These are phyloP conservation scores for Microcebus griseorufus DNA, from an alignment of 2,113 vertebrate species.

Conservation along the genomic window DNA sequence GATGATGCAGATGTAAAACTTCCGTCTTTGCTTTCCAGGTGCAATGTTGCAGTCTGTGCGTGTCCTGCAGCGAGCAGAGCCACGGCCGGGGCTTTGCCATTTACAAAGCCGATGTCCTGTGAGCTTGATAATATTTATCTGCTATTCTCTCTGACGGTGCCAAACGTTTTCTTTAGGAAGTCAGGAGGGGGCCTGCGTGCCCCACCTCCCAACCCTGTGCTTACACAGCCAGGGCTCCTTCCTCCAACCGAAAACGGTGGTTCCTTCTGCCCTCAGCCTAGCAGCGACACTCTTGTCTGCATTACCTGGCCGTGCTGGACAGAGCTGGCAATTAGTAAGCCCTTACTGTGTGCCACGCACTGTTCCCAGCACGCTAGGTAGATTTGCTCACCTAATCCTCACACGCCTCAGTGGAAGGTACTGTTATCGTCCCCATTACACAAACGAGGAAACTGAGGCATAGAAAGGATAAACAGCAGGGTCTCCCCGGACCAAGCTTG, in stretches of 20 bases:
- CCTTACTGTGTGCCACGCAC: background rate
- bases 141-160: background rate
- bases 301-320: no score
- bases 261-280: background rate
- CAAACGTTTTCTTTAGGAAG: background rate
- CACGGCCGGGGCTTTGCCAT: accelerated
- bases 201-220: background rate
- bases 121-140: background rate
- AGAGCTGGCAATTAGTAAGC: background rate
- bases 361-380: background rate
- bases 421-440: background rate
- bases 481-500: background rate
- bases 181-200: background rate
- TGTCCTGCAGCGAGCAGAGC: background rate
- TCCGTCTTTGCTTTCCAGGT: background rate
- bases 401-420: background rate
- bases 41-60: accelerated
- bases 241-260: background rate
- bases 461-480: background rate
- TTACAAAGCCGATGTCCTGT: background rate
- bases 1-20: no score
- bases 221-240: background rate
- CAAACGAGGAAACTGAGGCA: slow-evolving; percentile 27
- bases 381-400: background rate
- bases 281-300: no score